Conservation (phyloP, 2,888 invertebrate genomes). For the Parochlus steinenii region DNA sequence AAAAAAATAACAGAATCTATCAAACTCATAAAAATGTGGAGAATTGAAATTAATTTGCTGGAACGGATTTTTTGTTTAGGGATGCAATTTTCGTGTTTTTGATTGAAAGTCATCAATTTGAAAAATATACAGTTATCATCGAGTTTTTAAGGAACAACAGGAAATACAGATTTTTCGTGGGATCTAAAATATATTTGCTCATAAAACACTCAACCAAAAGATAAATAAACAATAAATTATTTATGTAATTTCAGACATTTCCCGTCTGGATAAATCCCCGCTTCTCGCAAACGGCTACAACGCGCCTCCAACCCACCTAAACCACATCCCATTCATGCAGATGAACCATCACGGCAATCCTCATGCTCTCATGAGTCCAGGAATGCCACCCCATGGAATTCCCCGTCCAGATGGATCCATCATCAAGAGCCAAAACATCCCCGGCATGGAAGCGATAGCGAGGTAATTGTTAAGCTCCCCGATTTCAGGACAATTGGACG, state of each 20-base stretch:
- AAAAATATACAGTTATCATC: too few species aligned
- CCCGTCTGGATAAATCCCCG: conserved; percentile 81
- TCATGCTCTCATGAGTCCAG: conserved; percentile 78
- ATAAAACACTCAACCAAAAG: too few species aligned
- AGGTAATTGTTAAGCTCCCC: conserved; percentile 38
- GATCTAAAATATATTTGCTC: too few species aligned
- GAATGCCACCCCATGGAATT: conserved; percentile 68
- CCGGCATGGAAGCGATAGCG: conserved; percentile 80
- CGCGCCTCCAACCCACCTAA: conserved; percentile 78
- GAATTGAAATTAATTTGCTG: too few species aligned
- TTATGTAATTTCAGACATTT: conserved; percentile 50
- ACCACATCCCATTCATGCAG: conserved; percentile 91
- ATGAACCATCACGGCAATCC: conserved; percentile 55
- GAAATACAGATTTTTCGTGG: too few species aligned
- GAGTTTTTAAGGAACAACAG: too few species aligned
- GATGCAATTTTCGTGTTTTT: too few species aligned
- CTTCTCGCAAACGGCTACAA: conserved; percentile 86
- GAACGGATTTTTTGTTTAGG: too few species aligned
- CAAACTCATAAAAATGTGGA: too few species aligned
- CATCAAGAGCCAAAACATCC: conserved; percentile 70
- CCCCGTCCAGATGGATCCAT: conserved; percentile 68
- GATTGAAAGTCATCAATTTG: too few species aligned
- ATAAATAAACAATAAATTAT: conserved; percentile 5
- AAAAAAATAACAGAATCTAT: too few species aligned
- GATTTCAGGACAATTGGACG: not conserved